These are phyloP conservation scores for Drosophila melanosoma DNA, from an alignment of 2,888 invertebrate genomes.

Conservation along the genomic window DNA sequence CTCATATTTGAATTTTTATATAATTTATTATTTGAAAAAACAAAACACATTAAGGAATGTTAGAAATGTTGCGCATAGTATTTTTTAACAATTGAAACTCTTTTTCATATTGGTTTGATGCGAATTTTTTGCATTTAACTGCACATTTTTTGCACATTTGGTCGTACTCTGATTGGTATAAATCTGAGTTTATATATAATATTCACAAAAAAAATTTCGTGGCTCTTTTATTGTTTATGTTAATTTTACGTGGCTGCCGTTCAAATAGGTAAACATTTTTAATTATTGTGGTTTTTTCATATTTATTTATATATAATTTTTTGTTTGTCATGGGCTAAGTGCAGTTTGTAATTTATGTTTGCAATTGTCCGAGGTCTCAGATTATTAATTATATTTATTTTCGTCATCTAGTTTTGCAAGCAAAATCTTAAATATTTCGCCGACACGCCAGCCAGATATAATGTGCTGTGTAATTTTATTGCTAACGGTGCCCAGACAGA, in stretches of 20 bases:
- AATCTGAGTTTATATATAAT: constrained; percentile 39
- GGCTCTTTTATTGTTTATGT: constrained; percentile 46
- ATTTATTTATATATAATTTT: neutral
- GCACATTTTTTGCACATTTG: neutral
- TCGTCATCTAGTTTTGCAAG: constrained; percentile 13
- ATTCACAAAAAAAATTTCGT: neutral
- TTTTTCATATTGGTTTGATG: neutral
- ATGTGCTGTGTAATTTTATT: constrained; percentile 32
- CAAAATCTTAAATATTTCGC: constrained; percentile 22
- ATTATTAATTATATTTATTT: constrained; percentile 54
- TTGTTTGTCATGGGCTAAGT: constrained; percentile 4
- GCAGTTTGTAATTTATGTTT: constrained; percentile 43
- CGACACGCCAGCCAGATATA: constrained; percentile 16
- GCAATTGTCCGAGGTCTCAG: constrained; percentile 49
- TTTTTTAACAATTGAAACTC: neutral
- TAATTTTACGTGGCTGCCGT: constrained; percentile 22
- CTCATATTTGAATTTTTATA: neutral
- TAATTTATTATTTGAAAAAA: neutral
- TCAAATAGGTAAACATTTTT: constrained; percentile 24
- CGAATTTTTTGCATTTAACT: neutral
- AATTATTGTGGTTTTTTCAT: constrained; percentile 4
- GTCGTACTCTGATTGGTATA: constrained; percentile 12
- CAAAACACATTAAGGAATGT: no score
- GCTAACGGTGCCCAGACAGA: neutral
- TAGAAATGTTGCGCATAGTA: neutral